Conservation (phyloP, 2,113 vertebrate species). For the Macaca fascicularis region T2T-MFA8v1.1 NC_088381.1:12170501-12171000, state of each 20-base stretch:
- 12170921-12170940: not conserved
- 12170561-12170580: not conserved
- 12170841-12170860: not conserved
- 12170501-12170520: not conserved
- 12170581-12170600: not conserved
- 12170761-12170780: not conserved
- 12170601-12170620: not conserved
- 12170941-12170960: not conserved
- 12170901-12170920: not conserved
- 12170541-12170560: not conserved
- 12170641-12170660: conserved; percentile 29
- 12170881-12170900: not conserved
- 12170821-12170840: not conserved
- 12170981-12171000: not conserved
- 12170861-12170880: not conserved
- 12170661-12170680: not conserved
- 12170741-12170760: not conserved
- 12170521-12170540: not conserved
- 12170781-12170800: not conserved
- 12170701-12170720: not conserved
- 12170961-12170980: not conserved
- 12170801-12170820: not conserved
- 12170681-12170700: conserved; percentile 7
- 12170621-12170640: not conserved
- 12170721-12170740: not conserved